These are phyloP conservation scores for Pterostichus niger DNA, from an alignment of 2,888 invertebrate genomes.

Conservation along the genomic window DNA sequence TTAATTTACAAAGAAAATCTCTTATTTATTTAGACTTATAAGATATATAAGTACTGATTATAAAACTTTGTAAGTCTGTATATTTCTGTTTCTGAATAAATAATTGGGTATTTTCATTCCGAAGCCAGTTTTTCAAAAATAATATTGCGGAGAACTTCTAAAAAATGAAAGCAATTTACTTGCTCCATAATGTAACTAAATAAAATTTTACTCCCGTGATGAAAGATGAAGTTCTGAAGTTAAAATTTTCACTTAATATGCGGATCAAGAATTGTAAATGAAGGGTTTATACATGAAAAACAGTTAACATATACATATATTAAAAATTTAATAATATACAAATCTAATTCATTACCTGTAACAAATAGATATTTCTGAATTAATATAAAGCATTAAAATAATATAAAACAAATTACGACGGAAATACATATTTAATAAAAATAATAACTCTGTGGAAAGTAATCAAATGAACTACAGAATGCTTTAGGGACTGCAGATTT, in stretches of 20 bases:
- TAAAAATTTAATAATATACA: constrained; percentile 10
- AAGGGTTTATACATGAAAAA: constrained; percentile 34
- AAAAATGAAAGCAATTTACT: constrained; percentile 44
- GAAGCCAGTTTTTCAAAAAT: neutral
- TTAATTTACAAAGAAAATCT: constrained; percentile 1
- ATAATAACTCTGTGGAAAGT: neutral
- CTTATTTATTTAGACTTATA: constrained; percentile 7
- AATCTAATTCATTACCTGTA: neutral
- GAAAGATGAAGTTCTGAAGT: constrained; percentile 41
- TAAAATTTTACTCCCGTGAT: constrained; percentile 29
- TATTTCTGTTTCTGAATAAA: neutral
- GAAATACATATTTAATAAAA: neutral
- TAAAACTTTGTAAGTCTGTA: neutral
- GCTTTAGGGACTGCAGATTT: neutral
- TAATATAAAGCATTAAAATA: no score
- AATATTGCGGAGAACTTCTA: constrained; percentile 14
- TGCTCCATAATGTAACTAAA: constrained; percentile 22
- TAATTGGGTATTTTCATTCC: constrained; percentile 13
- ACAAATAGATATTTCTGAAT: no score
- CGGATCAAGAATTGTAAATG: constrained; percentile 27
- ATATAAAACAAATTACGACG: no score
- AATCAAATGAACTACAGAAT: neutral
- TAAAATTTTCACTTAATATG: constrained; percentile 44
- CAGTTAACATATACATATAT: neutral
- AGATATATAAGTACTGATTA: constrained; percentile 6